These are phyloP conservation scores for Cephus cinctus DNA, from an alignment of 1,140 invertebrate species.

Conservation along the genomic window DNA sequence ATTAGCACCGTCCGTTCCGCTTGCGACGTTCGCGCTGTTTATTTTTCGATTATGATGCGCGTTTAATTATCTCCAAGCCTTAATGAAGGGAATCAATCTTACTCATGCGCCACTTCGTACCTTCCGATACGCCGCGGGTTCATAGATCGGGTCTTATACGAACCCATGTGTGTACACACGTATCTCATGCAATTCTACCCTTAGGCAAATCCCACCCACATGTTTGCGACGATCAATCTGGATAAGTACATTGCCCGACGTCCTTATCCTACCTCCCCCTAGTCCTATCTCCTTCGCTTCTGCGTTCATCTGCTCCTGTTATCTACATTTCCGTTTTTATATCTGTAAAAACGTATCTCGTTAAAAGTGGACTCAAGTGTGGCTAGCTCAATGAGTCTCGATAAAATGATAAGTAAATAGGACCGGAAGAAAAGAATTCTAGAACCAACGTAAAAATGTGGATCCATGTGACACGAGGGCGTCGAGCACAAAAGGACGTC, in stretches of 20 bases:
- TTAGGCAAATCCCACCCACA: slow-evolving; percentile 5
- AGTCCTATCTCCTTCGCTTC: too few species aligned
- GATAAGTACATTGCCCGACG: too few species aligned
- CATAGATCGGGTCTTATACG: slow-evolving; percentile 13
- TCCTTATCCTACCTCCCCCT: too few species aligned
- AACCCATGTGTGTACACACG: too few species aligned
- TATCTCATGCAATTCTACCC: slow-evolving; percentile 16
- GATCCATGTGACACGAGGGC: slow-evolving; percentile 16
- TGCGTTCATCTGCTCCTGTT: too few species aligned
- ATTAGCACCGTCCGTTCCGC: slow-evolving; percentile 19
- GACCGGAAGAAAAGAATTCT: slow-evolving; percentile 11
- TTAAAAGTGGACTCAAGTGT: too few species aligned
- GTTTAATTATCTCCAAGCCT: slow-evolving; percentile 26
- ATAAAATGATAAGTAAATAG: slow-evolving; percentile 5
- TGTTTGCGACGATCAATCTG: too few species aligned
- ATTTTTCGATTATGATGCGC: slow-evolving; percentile 26
- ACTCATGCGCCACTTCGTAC: slow-evolving; percentile 26
- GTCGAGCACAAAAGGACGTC: too few species aligned
- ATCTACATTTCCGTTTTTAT: too few species aligned
- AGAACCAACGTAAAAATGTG: slow-evolving; percentile 17
- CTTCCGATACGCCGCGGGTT: slow-evolving; percentile 9
- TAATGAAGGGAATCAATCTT: slow-evolving; percentile 34
- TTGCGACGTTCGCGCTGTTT: slow-evolving; percentile 12
- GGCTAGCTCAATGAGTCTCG: too few species aligned
- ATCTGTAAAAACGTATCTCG: too few species aligned